Evolutionary conservation across 2,888 invertebrate species (phyloP).

Genomic region (Latheticus oryzae): DNA sequence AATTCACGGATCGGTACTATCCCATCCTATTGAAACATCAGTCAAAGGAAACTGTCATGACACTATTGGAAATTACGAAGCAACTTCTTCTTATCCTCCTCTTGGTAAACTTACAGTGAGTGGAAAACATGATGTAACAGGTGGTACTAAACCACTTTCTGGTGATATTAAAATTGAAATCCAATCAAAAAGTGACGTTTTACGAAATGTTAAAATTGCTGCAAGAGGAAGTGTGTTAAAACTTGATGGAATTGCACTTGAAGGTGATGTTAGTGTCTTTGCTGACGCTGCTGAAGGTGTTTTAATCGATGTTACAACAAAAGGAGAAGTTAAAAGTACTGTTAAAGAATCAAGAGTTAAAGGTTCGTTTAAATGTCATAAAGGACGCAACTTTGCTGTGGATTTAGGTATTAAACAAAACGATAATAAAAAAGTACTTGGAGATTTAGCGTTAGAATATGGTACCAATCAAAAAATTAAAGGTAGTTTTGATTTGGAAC

Average conservation of each 20-base stretch:
- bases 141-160: slow-evolving; percentile 63
- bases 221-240: slow-evolving; percentile 60
- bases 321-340: slow-evolving; percentile 73
- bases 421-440: slow-evolving; percentile 53
- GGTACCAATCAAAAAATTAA: slow-evolving; percentile 64
- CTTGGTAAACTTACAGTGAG: slow-evolving; percentile 52
- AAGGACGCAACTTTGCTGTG: slow-evolving; percentile 62
- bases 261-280: slow-evolving; percentile 50
- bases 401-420: slow-evolving; percentile 61
- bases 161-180: slow-evolving; percentile 67
- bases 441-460: slow-evolving; percentile 55
- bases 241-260: slow-evolving; percentile 44
- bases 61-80: background rate
- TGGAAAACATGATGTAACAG: slow-evolving; percentile 21
- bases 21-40: slow-evolving; percentile 58
- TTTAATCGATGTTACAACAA: slow-evolving; percentile 74
- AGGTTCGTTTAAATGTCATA: slow-evolving; percentile 61
- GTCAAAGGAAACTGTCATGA: slow-evolving; percentile 49
- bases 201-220: slow-evolving; percentile 70
- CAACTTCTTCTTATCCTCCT: slow-evolving; percentile 3
- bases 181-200: slow-evolving; percentile 70
- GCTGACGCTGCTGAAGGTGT: slow-evolving; percentile 55
- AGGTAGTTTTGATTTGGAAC: slow-evolving; percentile 52
- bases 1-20: slow-evolving; percentile 61
- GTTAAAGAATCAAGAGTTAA: slow-evolving; percentile 75